Percentiles rank a stretch among this genome's conserved stretches.
Conservation (phyloP, 2,888 invertebrate genomes). For the Gastracanthus pulcherrimus region DNA sequence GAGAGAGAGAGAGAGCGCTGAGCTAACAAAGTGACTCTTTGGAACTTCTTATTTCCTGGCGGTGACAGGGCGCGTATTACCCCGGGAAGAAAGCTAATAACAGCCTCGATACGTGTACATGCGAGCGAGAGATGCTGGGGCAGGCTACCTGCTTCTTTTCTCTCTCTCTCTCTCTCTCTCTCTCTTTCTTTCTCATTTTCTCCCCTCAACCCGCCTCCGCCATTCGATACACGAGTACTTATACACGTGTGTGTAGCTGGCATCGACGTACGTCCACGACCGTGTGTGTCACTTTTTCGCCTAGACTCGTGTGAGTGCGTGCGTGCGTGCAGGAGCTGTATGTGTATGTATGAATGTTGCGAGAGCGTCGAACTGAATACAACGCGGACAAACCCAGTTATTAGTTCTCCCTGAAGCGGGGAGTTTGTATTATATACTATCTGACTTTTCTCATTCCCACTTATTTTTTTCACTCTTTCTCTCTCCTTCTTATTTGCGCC, state of each 20-base stretch:
- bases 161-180: conserved; percentile 31
- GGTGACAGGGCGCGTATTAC: conserved; percentile 76
- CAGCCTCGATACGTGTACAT: conserved; percentile 59
- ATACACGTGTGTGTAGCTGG: background rate
- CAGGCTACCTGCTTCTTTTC: conserved; percentile 65
- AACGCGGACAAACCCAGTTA: conserved; percentile 71
- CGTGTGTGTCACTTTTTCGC: conserved; percentile 31
- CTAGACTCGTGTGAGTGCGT: conserved; percentile 32
- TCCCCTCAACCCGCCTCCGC: background rate
- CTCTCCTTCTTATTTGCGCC: background rate
- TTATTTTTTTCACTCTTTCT: conserved; percentile 48
- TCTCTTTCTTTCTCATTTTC: conserved; percentile 18
- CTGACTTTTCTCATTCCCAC: conserved; percentile 48
- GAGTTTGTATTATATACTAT: no score
- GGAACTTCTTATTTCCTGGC: conserved; percentile 72
- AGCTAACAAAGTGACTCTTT: conserved; percentile 63
- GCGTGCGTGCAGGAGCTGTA: conserved; percentile 22
- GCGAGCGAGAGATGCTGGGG: conserved; percentile 41
- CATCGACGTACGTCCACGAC: conserved; percentile 56
- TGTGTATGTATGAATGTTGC: no score
- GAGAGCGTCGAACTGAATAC: conserved; percentile 60
- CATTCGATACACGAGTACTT: no score
- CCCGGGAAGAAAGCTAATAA: conserved; percentile 75
- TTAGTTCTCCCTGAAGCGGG: conserved; percentile 73
- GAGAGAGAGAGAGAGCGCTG: no score